Conservation (phyloP, 1,140 invertebrate species). For the Drosophila chauvacae region DNA sequence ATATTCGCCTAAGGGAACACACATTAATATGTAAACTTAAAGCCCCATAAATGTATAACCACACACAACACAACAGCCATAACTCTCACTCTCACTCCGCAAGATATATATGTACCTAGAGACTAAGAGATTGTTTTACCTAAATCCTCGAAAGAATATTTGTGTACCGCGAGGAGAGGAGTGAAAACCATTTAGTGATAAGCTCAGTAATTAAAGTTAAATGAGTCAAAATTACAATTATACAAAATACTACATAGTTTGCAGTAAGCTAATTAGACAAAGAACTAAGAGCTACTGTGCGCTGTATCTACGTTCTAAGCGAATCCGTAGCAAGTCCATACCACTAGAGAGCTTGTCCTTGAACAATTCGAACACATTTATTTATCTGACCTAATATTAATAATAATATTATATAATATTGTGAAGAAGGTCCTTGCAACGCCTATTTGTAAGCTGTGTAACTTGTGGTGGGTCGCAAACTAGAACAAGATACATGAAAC, state of each 20-base stretch:
- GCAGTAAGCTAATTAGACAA: constrained; percentile 12
- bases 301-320: constrained; percentile 12
- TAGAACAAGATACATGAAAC: constrained; percentile 7
- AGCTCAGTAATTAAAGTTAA: constrained; percentile 19
- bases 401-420: neutral
- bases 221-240: constrained; percentile 22
- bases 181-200: constrained; percentile 13
- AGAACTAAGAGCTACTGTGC: neutral
- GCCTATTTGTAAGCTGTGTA: constrained; percentile 16
- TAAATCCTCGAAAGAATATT: constrained; percentile 4
- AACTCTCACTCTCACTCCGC: constrained; percentile 15
- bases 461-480: constrained; percentile 24
- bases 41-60: neutral
- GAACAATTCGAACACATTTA: constrained; percentile 3
- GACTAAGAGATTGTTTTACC: constrained; percentile 41
- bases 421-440: constrained; percentile 18
- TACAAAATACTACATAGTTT: neutral
- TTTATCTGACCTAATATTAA: constrained; percentile 14
- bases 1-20: constrained; percentile 8
- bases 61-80: constrained; percentile 19
- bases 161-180: neutral
- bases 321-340: constrained; percentile 18
- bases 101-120: constrained; percentile 2
- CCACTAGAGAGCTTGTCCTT: constrained; percentile 28
- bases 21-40: constrained; percentile 1